Base-by-base conservation (phyloP, 1,140 invertebrate genomes). In the Brachionus asplanchnoidis region DNA sequence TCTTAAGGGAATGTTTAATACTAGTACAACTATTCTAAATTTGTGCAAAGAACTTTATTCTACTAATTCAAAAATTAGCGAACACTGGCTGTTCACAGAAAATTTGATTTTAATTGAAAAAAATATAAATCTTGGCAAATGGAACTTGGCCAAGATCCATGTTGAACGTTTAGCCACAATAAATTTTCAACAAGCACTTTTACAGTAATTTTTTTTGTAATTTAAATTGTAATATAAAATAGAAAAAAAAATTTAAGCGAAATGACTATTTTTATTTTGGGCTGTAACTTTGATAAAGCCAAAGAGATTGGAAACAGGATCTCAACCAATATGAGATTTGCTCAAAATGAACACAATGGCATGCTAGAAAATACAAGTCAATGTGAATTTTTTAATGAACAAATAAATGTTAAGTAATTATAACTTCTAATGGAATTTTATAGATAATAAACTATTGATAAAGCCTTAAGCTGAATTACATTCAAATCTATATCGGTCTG, bases 1-100 rank as follows among this genome's bases (percentile, higher is more conserved):
- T 78, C 3, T 56, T 3, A 36, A 82, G 79, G 79, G 79, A 2
- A 68, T 65, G 53, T 65, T 23, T 40, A 32, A n/a, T 11, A 65
- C 79, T 12, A 82, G 79, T 14, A 23, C 20, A 40, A 44, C 26
- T 9, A 36, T 82, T 9, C 32, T 82, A 26, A 68, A 65, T 42
- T 65, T 65, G 12, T 82, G 79, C 40, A 82, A 82, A 44, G 53
- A 65, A 17, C 32, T 82, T 17, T 82, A 82, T 46, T 65, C 79
- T 6, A 26, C 32, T 26, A 60, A 82, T 28, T 65, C 53, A 40
- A 82, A 82, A 82, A 40, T 82, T 1, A 82, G 79, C 26, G 79
- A 82, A 68, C 79, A 82, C n/a, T 82, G 79, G 79, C 28, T 82
- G 5, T 82, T 36, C 11, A 82, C 79, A 32, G 53, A 82, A 68